Evolutionary conservation across 35 echinoderm and acorn worm genomes (phyloP).

Genomic region (Strongylocentrotus purpuratus): DNA sequence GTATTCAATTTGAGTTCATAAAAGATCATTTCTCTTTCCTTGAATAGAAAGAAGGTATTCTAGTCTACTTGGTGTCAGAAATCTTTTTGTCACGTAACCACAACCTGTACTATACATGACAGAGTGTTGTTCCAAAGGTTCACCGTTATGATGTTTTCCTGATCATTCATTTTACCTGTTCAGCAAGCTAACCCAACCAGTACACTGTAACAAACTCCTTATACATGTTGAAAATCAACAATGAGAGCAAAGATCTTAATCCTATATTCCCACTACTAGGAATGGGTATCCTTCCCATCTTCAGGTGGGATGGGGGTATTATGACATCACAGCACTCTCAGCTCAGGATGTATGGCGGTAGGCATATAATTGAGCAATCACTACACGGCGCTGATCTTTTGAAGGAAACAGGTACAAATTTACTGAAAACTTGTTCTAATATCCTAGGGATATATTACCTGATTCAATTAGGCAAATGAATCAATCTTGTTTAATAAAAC

Average conservation of each 20-base stretch:
- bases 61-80: background rate
- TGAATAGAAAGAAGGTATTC: background rate
- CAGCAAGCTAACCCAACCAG: background rate
- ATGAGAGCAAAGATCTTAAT: background rate
- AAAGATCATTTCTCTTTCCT: background rate
- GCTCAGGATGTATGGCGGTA: background rate
- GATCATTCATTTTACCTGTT: background rate
- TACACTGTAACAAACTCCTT: background rate
- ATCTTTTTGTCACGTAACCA: background rate
- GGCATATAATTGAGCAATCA: background rate
- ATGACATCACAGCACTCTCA: background rate
- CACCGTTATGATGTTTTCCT: background rate
- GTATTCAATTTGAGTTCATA: background rate
- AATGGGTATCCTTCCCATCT: background rate
- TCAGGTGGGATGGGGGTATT: background rate
- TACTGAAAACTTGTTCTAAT: background rate
- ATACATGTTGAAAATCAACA: background rate
- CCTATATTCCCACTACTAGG: background rate
- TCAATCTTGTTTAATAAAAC: background rate
- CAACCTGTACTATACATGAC: slow-evolving; percentile 7
- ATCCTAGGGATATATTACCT: slow-evolving; percentile 7
- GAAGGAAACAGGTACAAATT: slow-evolving; percentile 3
- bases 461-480: background rate
- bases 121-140: background rate
- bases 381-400: background rate